Conservation (phyloP, 2,113 vertebrate species). For the Chionomys nivalis region DNA sequence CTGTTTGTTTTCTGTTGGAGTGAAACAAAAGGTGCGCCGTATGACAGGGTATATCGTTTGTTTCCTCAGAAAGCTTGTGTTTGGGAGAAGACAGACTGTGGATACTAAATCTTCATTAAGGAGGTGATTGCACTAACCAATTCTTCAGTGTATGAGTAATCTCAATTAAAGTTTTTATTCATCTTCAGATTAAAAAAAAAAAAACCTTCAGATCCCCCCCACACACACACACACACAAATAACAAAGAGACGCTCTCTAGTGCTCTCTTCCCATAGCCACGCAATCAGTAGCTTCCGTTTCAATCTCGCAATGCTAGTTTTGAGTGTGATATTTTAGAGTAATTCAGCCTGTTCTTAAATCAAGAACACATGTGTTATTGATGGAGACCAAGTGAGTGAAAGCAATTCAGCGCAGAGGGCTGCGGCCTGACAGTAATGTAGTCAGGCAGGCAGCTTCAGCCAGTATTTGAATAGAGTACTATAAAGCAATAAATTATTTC, state of each 20-base stretch:
- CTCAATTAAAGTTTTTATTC: constrained; percentile 48
- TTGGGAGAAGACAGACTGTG: neutral
- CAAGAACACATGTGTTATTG: neutral
- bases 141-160: neutral
- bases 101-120: constrained; percentile 59
- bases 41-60: constrained; percentile 35
- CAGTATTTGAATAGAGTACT: constrained; percentile 53
- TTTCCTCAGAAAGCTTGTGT: constrained; percentile 51
- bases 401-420: neutral
- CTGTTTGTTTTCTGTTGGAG: constrained; percentile 60
- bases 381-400: constrained; percentile 18
- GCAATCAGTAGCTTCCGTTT: constrained; percentile 60
- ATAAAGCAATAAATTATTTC: constrained; percentile 67
- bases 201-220: too few relatives aligned
- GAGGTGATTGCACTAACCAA: constrained; percentile 28
- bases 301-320: constrained; percentile 39
- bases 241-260: neutral
- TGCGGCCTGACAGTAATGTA: neutral
- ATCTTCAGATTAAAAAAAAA: constrained; percentile 58
- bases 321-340: neutral
- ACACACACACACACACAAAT: too few relatives aligned
- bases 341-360: neutral
- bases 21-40: constrained; percentile 62
- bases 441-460: neutral
- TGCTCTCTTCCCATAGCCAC: neutral